A percentile compares a stretch with the other conserved stretches of the same genome.
Evolutionary conservation across 2,888 invertebrate species (phyloP).

Genomic region (Parochlus steinenii): DNA sequence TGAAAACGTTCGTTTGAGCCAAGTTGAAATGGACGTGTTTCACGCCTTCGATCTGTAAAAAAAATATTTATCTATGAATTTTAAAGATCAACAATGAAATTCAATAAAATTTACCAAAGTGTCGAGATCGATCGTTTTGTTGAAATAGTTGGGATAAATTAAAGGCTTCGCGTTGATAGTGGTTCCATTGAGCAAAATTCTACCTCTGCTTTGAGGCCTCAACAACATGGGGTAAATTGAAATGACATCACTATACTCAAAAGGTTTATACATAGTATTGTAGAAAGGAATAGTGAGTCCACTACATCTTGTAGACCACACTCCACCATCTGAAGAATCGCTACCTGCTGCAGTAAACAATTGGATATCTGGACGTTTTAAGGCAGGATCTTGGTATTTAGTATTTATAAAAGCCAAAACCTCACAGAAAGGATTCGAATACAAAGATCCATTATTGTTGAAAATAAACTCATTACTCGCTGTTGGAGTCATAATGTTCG

Average conservation of each 20-base stretch:
- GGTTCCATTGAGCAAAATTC: conserved; percentile 33
- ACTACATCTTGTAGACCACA: conserved; percentile 62
- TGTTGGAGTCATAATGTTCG: conserved; percentile 41
- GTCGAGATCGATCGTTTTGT: conserved; percentile 34
- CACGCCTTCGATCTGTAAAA: conserved; percentile 60
- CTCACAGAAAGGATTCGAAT: conserved; percentile 63
- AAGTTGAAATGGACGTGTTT: conserved; percentile 70
- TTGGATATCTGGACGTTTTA: conserved; percentile 79
- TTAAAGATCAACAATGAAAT: conserved; percentile 24
- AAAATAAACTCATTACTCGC: conserved; percentile 45
- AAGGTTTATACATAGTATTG: conserved; percentile 52
- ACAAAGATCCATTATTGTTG: conserved; percentile 45
- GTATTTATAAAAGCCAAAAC: conserved; percentile 83
- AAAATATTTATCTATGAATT: background rate
- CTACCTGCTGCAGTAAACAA: conserved; percentile 79
- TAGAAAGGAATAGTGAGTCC: conserved; percentile 60
- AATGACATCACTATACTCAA: conserved; percentile 63
- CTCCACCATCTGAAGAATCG: conserved; percentile 71
- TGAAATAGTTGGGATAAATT: conserved; percentile 45
- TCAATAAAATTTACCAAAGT: conserved; percentile 28
- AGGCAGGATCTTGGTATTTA: conserved; percentile 58
- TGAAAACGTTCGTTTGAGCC: conserved; percentile 61
- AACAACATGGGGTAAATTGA: conserved; percentile 35
- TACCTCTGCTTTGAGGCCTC: conserved; percentile 34
- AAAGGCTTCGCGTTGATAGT: conserved; percentile 40